A percentile compares a stretch with the other conserved stretches of the same genome.
phyloP scores from a whole-genome alignment of 2,797 vertebrate species.

The Crenuchus spilurus region DNA sequence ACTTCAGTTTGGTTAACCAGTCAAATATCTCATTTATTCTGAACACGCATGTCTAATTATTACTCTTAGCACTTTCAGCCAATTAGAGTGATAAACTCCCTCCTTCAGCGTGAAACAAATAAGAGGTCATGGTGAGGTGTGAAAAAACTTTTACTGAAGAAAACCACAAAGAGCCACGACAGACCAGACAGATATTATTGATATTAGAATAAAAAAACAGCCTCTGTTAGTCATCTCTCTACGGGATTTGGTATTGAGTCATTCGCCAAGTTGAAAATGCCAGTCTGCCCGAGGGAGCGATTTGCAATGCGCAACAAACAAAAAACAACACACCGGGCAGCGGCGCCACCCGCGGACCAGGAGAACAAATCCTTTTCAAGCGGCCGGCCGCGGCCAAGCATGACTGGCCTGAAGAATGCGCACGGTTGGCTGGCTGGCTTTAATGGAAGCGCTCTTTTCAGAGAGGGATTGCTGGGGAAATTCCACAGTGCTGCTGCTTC shows the following conservation, averaged over 20 bases:
- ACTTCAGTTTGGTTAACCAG: too few species aligned
- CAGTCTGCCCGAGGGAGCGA: slow-evolving; percentile 23
- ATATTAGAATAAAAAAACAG: slow-evolving; percentile 29
- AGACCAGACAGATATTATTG: slow-evolving; percentile 13
- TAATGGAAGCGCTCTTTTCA: slow-evolving; percentile 79
- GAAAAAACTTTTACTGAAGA: slow-evolving; percentile 25
- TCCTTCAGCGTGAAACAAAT: slow-evolving; percentile 20
- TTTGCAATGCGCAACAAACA: slow-evolving; percentile 32
- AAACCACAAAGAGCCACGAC: slow-evolving; percentile 21
- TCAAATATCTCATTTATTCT: too few species aligned
- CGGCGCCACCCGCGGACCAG: slow-evolving; percentile 39
- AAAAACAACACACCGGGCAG: slow-evolving; percentile 33
- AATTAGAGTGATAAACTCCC: slow-evolving; percentile 24
- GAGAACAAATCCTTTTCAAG: slow-evolving; percentile 53
- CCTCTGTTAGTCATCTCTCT: slow-evolving; percentile 9
- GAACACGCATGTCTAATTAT: too few species aligned
- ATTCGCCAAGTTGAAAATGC: slow-evolving; percentile 20
- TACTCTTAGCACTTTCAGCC: slow-evolving; percentile 6
- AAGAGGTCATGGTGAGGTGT: neutral
- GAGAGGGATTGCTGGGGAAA: slow-evolving; percentile 76
- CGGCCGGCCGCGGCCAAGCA: slow-evolving; percentile 56
- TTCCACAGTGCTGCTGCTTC: slow-evolving; percentile 66
- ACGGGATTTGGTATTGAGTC: slow-evolving; percentile 16
- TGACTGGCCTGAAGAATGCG: slow-evolving; percentile 78
- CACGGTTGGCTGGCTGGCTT: slow-evolving; percentile 81